A percentile compares a stretch with the other conserved stretches of the same genome.
These are phyloP conservation scores for Romanogobio albipinnatus DNA, from an alignment of 2,113 vertebrate species.

Conservation along the genomic window DNA sequence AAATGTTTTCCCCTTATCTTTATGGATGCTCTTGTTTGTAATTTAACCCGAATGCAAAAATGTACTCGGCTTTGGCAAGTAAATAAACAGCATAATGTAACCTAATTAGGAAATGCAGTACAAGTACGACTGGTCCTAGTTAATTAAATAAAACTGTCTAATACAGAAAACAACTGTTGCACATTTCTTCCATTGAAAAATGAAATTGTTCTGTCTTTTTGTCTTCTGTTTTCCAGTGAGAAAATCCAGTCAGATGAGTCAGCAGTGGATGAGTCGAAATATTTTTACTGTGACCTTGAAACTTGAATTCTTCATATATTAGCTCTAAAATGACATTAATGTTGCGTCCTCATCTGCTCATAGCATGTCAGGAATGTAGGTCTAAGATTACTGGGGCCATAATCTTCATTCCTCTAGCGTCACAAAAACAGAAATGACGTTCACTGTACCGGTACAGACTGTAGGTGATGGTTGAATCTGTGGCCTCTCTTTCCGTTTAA, in stretches of 20 bases:
- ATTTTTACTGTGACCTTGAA: slow-evolving; percentile 36
- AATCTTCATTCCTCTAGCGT: neutral
- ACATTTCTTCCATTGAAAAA: neutral
- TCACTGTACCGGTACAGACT: too few species aligned
- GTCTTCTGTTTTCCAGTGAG: slow-evolving; percentile 42
- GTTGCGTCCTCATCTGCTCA: neutral
- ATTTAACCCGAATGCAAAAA: too few species aligned
- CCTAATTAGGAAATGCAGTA: too few species aligned
- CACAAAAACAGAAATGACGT: neutral
- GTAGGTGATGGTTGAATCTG: neutral
- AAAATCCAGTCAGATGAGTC: neutral
- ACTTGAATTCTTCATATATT: slow-evolving; percentile 1
- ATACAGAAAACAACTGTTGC: neutral
- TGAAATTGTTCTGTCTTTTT: neutral
- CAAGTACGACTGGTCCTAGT: too few species aligned
- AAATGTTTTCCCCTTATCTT: too few species aligned
- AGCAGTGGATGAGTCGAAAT: neutral
- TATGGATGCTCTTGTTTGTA: too few species aligned
- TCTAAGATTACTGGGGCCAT: neutral
- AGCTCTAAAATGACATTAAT: neutral
- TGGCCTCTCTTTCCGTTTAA: neutral
- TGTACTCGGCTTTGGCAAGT: too few species aligned
- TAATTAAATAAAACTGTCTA: neutral
- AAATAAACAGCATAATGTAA: too few species aligned
- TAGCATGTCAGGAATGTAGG: slow-evolving; percentile 6